Evolutionary conservation across 2,888 invertebrate species (phyloP), one percentile per base, ranked within the genome.

Genomic region (Marronus borbonicus): DNA sequence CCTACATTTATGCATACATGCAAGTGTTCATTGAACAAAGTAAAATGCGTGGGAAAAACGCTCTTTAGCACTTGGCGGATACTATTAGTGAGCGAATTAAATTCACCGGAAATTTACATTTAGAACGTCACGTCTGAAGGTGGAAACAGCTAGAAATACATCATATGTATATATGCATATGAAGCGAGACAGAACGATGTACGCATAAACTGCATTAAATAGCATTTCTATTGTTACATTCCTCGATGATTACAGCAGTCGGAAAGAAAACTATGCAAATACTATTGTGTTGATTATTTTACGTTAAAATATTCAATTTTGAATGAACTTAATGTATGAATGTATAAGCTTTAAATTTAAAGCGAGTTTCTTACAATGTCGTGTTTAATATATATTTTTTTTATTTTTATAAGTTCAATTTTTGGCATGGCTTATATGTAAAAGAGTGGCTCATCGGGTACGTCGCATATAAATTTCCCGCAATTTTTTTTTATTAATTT

Each of bases 71-170:
- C 72, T 58, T 72, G 58, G 72, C 72, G 72, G 72, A 72, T 72
- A 76, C 65, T 66, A 76, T 76, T 76, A 76, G 65, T 62, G 76
- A 66, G 50, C 65, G 17, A 76, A 76, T 58, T 76, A 76, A 66
- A 65, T 76, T 65, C 76, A 76, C 76, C 76, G 76, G 76, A 76
- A 76, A 76, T 76, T 76, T 76, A 76, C 76, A 66, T 60, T 65
- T 66, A 52, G 52, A 66, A 49, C 66, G 66, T 66, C 52, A 65
- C 65, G 66, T 76, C 76, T 76, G 58, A 72, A 72, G 72, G 72
- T 72, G 58, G 72, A 72, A 58, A 39, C 39, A 72, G 36, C 58
- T 17, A 55, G 52, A 52, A 50, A 28, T 50, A 72, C 58, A 39
- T 58, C 12, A 72, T 55, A 36, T 36, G 31, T 36, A 36, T 36